These are phyloP conservation scores for Neosilurus hyrtlii DNA, from an alignment of 2,797 vertebrate species.

Conservation along the genomic window DNA sequence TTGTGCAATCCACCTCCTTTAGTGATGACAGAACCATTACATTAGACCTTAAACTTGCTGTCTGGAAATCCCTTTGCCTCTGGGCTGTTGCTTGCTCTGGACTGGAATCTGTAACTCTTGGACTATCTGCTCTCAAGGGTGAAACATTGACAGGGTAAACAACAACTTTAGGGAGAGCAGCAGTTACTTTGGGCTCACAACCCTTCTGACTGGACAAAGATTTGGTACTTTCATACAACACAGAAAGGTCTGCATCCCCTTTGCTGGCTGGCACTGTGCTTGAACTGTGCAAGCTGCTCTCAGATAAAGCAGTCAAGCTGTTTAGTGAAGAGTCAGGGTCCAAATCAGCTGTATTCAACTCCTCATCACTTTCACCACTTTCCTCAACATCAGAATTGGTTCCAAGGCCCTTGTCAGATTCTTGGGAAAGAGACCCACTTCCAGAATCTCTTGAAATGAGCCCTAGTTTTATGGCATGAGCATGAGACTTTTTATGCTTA, in stretches of 20 bases:
- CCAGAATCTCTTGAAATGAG: slow-evolving; percentile 86
- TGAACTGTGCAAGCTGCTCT: slow-evolving; percentile 73
- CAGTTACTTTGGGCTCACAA: slow-evolving; percentile 77
- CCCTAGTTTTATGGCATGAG: slow-evolving; percentile 94
- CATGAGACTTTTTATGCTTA: slow-evolving; percentile 99
- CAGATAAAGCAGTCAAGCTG: slow-evolving; percentile 73
- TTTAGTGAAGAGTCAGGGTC: slow-evolving; percentile 80
- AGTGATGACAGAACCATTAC: slow-evolving; percentile 72
- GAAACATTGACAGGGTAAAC: slow-evolving; percentile 89
- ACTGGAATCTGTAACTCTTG: slow-evolving; percentile 78
- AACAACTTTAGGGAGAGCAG: slow-evolving; percentile 90
- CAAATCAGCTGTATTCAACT: slow-evolving; percentile 80
- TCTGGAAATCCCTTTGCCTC: slow-evolving; percentile 82
- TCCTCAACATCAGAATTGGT: slow-evolving; percentile 91
- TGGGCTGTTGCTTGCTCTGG: slow-evolving; percentile 80
- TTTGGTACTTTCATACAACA: slow-evolving; percentile 66
- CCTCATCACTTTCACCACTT: slow-evolving; percentile 93
- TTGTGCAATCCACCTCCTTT: slow-evolving; percentile 78
- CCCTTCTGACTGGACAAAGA: slow-evolving; percentile 65
- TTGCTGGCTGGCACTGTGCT: slow-evolving; percentile 69
- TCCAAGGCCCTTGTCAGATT: slow-evolving; percentile 87
- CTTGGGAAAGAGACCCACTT: slow-evolving; percentile 85
- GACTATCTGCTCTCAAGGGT: slow-evolving; percentile 84
- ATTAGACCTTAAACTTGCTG: slow-evolving; percentile 68
- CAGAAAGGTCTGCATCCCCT: slow-evolving; percentile 63